Percentiles rank a stretch among this genome's conserved stretches.
Conservation (phyloP, 2,113 vertebrate species). For the Halcyon malimbica region DNA sequence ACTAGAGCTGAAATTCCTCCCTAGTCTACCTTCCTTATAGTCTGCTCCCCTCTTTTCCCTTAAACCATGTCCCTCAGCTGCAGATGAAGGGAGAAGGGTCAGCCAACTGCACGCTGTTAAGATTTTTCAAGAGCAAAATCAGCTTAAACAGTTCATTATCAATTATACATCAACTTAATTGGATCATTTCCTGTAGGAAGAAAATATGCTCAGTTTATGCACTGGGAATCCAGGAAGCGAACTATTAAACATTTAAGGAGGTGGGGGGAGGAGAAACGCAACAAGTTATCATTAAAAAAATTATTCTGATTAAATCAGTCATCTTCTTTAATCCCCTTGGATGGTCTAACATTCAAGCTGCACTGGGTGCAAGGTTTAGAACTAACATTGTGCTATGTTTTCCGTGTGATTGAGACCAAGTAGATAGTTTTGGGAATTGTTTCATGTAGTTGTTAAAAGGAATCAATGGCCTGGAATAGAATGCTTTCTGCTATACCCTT, state of each 20-base stretch:
- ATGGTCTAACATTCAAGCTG: background rate
- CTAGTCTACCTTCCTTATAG: background rate
- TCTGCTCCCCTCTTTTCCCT: background rate
- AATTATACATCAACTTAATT: slow-evolving; percentile 65
- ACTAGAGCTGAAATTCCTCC: background rate
- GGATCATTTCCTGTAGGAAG: slow-evolving; percentile 69
- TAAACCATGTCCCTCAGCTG: background rate
- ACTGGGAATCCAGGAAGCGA: slow-evolving; percentile 55
- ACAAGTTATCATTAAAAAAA: slow-evolving; percentile 64
- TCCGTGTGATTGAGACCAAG: slow-evolving; percentile 39
- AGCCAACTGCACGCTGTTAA: background rate
- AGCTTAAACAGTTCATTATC: slow-evolving; percentile 64
- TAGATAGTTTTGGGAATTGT: slow-evolving; percentile 48
- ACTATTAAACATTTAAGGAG: slow-evolving; percentile 46
- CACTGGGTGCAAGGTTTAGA: slow-evolving; percentile 30
- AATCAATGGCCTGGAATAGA: slow-evolving; percentile 72
- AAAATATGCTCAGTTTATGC: slow-evolving; percentile 51
- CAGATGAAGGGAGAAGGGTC: background rate
- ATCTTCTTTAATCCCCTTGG: slow-evolving; percentile 42
- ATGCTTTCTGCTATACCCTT: slow-evolving; percentile 62
- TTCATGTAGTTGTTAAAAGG: slow-evolving; percentile 58
- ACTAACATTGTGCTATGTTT: background rate
- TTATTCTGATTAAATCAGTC: slow-evolving; percentile 63
- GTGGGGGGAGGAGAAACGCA: background rate
- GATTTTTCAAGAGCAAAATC: slow-evolving; percentile 42